Base-by-base conservation (phyloP, 1,140 invertebrate genomes). In the Drosophila athabasca region DNA sequence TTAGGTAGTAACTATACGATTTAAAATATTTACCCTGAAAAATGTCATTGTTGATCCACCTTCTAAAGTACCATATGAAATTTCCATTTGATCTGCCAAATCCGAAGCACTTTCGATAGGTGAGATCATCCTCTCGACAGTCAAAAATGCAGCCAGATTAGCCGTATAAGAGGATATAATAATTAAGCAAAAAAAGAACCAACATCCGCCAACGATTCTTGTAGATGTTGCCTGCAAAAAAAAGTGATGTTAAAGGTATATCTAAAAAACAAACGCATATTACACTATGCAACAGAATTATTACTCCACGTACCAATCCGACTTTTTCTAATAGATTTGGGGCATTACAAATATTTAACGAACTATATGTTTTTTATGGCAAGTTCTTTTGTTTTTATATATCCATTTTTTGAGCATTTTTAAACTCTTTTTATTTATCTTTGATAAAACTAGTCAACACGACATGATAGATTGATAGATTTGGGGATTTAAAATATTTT, bases 101-200 rank as follows among this genome's bases (percentile, higher is more conserved):
- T 98, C 97, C 75, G 98, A 97, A 0, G 96, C 97, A 66, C 94
- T 95, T 85, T 97, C 95, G 15, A 99, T 98, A 0, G 96, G 96
- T 19, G 95, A 95, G 15, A 97, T 96, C 94, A 98, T 96, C 44
- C 96, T 94, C 29, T 96, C 96, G 26, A 96, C 96, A 0, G 98
- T 99, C 1, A 99, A 92, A 92, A 98, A 99, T 17, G 98, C 98
- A 9, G 98, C 97, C 45, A 99, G 92, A 92, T 99, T 99, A 1
- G 98, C 98, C 0, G 98, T 99, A 90, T 99, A 99, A 0, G 97
- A 98, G 0, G 97, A 96, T 11, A 97, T 97, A 94, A 99, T 97
- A 70, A 99, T 99, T 0, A 99, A 92, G 0, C 96, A 96, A 88
- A 98, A 99, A 82, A 98, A 98, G 15, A 57, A 57, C 54, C 54